Evolutionary conservation across 2,113 vertebrate species (phyloP), one percentile per base, ranked within the genome.

Genomic region (Psophia crepitans): DNA sequence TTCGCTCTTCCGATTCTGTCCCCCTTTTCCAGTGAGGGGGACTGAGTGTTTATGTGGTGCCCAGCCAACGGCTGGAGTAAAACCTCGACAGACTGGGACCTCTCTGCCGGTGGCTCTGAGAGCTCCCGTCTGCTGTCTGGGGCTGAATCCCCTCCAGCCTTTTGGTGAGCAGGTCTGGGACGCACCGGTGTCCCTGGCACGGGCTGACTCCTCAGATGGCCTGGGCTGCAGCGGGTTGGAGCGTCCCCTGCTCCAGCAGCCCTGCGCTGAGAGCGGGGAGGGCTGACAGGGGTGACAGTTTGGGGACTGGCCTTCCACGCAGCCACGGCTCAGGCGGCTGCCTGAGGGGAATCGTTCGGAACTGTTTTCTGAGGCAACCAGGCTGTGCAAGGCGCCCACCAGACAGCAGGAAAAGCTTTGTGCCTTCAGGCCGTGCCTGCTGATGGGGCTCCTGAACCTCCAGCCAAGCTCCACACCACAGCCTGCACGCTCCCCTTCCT

Each of bases 131-230:
- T 12, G 64, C 26, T 43, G n/a, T 56, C 43, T 3, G 28, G 63
- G 58, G 78, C 49, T 24, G 46, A 37, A 33, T 12, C 56, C 66
- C 71, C 53, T 48, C 21, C 70, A 53, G 14, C 43, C 43, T 21
- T 21, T 12, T 4, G 20, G n/a, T 5, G 6, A 53, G 7, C 0
- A 0, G 22, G 23, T 1, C 30, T 32, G 60, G 65, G 75, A 58
- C 68, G 41, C 3, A 8, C 74, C 14, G 66, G 44, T 46, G 71
- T 37, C 43, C 61, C 85, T 14, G 8, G 41, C 22, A 1, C 23
- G 6, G 63, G 35, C 68, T 64, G 73, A 35, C 14, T 5, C 33
- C 43, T 13, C 2, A 54, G 5, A 14, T 0, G 7, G 21, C 51
- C 61, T 2, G 43, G 51, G 56, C 44, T 17, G 4, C 8, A 28